phyloP scores from a whole-genome alignment of 2,888 invertebrate species.

The Conistra vaccinii region DNA sequence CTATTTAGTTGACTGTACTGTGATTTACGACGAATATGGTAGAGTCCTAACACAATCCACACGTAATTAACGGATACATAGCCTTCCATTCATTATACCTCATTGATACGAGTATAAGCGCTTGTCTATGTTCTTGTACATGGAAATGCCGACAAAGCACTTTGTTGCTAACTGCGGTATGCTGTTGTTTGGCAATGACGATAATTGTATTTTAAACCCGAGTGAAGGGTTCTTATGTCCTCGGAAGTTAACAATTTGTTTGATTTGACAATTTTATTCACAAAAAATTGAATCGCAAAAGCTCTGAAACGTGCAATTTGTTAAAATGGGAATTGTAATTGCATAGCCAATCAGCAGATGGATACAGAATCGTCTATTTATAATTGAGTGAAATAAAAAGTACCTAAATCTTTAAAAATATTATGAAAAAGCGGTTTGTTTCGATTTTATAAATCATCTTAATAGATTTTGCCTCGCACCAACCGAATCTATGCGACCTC shows the following conservation, averaged over 20 bases:
- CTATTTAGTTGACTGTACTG: constrained; percentile 8
- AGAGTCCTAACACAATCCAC: constrained; percentile 35
- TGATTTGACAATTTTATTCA: constrained; percentile 52
- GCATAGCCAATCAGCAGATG: background rate
- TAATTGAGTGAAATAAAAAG: background rate
- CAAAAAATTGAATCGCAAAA: constrained; percentile 25
- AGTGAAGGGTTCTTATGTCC: constrained; percentile 68
- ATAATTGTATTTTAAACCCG: constrained; percentile 54
- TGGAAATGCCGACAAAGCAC: constrained; percentile 39
- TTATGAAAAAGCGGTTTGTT: background rate
- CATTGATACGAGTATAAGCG: constrained; percentile 9
- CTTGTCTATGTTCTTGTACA: constrained; percentile 46
- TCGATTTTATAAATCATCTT: background rate
- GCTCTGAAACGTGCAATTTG: constrained; percentile 12
- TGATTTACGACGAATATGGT: constrained; percentile 11
- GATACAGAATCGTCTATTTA: background rate
- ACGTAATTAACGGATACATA: constrained; percentile 42
- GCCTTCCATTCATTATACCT: constrained; percentile 41
- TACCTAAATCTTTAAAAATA: background rate
- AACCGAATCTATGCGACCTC: constrained; percentile 67
- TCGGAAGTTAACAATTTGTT: constrained; percentile 63
- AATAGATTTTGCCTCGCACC: constrained; percentile 29
- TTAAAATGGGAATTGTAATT: constrained; percentile 6
- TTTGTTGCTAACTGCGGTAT: constrained; percentile 26
- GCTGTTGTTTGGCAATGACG: constrained; percentile 55